A percentile compares a stretch with the other conserved stretches of the same genome.
These are phyloP conservation scores for Cairina moschata DNA, from an alignment of 2,113 vertebrate genomes.

Conservation along the genomic window DNA sequence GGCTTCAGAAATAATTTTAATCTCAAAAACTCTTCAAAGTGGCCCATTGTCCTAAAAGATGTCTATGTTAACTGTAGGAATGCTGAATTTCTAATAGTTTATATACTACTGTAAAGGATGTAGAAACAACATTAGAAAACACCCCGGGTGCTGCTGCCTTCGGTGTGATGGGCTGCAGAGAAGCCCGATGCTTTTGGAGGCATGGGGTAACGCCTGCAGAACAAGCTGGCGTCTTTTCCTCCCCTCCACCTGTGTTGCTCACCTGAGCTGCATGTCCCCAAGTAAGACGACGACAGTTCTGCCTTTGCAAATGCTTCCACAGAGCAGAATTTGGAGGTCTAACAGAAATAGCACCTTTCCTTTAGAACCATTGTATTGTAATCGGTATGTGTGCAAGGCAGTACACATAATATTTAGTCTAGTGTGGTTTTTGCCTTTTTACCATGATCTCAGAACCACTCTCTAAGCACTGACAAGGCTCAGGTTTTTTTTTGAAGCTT, in stretches of 20 bases:
- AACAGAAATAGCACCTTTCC: neutral
- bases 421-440: neutral
- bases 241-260: fast-evolving
- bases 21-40: neutral
- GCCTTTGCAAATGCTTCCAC: neutral
- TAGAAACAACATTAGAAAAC: neutral
- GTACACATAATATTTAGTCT: fast-evolving
- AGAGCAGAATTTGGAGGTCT: neutral
- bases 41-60: neutral
- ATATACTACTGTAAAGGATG: neutral
- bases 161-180: neutral
- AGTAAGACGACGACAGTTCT: neutral
- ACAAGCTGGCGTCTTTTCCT: too few species aligned
- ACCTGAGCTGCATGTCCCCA: fast-evolving
- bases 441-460: neutral
- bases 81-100: neutral
- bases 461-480: neutral
- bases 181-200: fast-evolving
- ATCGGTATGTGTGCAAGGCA: neutral
- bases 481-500: neutral
- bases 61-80: fast-evolving
- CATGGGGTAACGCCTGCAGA: neutral
- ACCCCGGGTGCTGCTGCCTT: neutral
- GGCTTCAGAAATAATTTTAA: neutral
- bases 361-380: neutral